phyloP scores from a whole-genome alignment of 37 sponge, comb jelly and placozoan species.

The Ianthella basta region DNA sequence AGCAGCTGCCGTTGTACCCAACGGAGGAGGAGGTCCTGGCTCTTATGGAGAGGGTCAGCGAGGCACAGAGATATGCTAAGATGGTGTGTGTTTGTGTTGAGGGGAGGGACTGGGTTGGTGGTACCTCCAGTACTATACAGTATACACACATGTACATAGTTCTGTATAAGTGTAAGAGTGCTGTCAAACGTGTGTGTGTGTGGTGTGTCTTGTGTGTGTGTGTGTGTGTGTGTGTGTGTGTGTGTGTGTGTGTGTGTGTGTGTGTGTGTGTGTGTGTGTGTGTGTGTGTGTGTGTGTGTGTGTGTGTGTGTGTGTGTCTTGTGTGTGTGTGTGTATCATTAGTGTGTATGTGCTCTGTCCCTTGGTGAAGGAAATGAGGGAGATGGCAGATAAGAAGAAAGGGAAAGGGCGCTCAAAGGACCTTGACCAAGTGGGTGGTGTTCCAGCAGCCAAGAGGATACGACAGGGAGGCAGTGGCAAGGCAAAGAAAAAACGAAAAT shows the following conservation, averaged over 20 bases:
- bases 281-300: too few species aligned
- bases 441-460: slow-evolving; percentile 13
- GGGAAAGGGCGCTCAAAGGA: slow-evolving; percentile 1
- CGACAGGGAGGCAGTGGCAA: background rate
- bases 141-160: too few species aligned
- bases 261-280: background rate
- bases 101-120: too few species aligned
- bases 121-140: too few species aligned
- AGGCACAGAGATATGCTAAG: slow-evolving; percentile 93
- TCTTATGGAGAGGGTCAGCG: slow-evolving; percentile 89
- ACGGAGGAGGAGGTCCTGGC: slow-evolving; percentile 96
- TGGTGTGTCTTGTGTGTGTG: background rate
- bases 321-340: background rate
- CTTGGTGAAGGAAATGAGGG: slow-evolving; percentile 33
- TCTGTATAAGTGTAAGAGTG: slow-evolving; percentile 4
- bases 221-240: too few species aligned
- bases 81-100: slow-evolving; percentile 66
- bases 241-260: too few species aligned
- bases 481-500: slow-evolving; percentile 28
- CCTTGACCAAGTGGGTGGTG: background rate
- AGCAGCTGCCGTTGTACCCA: slow-evolving; percentile 87
- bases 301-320: too few species aligned
- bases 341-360: background rate
- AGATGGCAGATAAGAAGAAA: slow-evolving; percentile 47
- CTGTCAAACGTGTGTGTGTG: background rate